These are phyloP conservation scores for Poeciliopsis paucimaculata DNA, from an alignment of 2,797 vertebrate genomes.

Conservation along the genomic window DNA sequence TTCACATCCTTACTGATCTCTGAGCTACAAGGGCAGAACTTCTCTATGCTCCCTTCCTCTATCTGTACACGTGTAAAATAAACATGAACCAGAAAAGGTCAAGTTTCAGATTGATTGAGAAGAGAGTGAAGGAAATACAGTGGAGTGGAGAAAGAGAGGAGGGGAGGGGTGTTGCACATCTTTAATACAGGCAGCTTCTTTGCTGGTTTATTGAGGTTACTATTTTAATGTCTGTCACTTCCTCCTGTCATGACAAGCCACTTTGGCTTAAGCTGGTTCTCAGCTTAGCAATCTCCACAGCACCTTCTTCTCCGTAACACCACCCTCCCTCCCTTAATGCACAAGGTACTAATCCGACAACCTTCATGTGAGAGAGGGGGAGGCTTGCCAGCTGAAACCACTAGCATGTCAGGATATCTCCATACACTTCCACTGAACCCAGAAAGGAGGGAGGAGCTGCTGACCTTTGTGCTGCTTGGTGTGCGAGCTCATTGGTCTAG, in stretches of 20 bases:
- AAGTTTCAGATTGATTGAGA: not conserved
- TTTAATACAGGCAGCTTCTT: constrained; percentile 42
- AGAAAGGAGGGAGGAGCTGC: constrained; percentile 25
- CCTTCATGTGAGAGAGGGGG: constrained; percentile 49
- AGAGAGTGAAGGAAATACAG: not conserved
- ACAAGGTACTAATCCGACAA: constrained; percentile 72
- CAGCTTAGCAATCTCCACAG: constrained; percentile 71
- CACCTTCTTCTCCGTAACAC: constrained; percentile 34
- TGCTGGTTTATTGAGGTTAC: constrained; percentile 75
- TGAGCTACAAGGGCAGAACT: constrained; percentile 40
- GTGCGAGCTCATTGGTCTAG: constrained; percentile 56
- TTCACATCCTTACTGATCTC: constrained; percentile 72
- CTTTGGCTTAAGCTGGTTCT: constrained; percentile 79
- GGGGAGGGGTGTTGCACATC: not conserved
- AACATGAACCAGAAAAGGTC: constrained; percentile 6
- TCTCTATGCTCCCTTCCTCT: constrained; percentile 57
- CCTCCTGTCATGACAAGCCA: constrained; percentile 82
- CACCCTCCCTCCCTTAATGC: constrained; percentile 23
- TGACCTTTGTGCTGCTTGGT: constrained; percentile 75
- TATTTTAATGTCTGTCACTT: constrained; percentile 83
- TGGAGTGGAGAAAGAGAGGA: constrained; percentile 11
- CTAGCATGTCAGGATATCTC: constrained; percentile 41
- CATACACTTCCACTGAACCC: not conserved
- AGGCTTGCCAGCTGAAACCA: constrained; percentile 47
- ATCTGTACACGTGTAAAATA: constrained; percentile 31